A percentile compares a stretch with the other conserved stretches of the same genome.
These are phyloP conservation scores for Aphrophora alni DNA, from an alignment of 2,888 invertebrate genomes.

Conservation along the genomic window DNA sequence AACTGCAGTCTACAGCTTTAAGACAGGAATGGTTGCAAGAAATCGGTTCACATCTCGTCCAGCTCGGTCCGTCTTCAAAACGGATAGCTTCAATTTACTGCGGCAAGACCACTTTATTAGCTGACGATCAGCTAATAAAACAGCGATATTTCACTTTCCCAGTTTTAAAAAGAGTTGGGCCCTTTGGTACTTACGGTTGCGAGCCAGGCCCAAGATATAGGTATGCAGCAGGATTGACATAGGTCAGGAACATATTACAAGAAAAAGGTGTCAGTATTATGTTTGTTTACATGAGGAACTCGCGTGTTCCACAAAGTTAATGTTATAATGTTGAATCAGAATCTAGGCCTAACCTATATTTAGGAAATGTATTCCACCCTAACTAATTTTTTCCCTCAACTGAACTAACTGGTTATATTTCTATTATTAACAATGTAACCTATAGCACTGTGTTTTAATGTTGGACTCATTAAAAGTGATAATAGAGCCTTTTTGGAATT, in stretches of 20 bases:
- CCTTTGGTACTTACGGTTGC: background rate
- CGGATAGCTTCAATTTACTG: constrained; percentile 40
- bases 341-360: background rate
- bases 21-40: constrained; percentile 9
- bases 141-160: background rate
- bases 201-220: background rate
- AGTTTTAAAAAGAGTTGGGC: constrained; percentile 5
- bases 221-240: background rate
- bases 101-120: constrained; percentile 55
- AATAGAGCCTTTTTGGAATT: background rate
- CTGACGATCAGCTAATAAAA: constrained; percentile 56
- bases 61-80: background rate
- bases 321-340: background rate
- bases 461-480: background rate
- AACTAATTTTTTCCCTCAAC: background rate
- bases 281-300: background rate
- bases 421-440: too few species aligned
- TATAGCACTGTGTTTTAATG: background rate
- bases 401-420: background rate
- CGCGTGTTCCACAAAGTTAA: background rate
- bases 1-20: background rate
- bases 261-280: background rate
- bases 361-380: background rate
- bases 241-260: background rate
- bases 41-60: constrained; percentile 1